These are phyloP conservation scores for Riparia riparia DNA, from an alignment of 2,113 vertebrate species.

Conservation along the genomic window DNA sequence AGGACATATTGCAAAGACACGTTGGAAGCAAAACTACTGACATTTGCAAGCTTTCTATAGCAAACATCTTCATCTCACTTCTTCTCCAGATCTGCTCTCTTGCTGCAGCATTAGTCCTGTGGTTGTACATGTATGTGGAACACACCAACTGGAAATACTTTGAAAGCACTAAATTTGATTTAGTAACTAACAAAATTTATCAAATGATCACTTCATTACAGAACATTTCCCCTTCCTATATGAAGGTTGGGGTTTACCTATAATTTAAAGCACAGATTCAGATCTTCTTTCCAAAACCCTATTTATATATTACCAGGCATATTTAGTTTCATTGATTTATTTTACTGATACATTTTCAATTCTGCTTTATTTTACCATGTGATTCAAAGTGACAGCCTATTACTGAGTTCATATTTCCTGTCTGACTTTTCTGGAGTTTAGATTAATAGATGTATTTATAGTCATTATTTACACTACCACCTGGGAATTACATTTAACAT, in stretches of 20 bases:
- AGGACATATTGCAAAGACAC: background rate
- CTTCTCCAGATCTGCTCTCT: conserved; percentile 20
- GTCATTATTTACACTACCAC: background rate
- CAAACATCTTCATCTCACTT: conserved; percentile 21
- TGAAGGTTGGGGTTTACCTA: background rate
- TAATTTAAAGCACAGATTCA: conserved; percentile 42
- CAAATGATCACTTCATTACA: conserved; percentile 53
- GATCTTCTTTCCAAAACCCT: background rate
- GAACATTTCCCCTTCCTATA: background rate
- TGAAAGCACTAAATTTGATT: conserved; percentile 40
- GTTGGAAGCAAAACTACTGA: conserved; percentile 43
- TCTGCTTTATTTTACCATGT: background rate
- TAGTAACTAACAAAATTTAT: conserved; percentile 48
- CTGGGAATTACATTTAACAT: background rate
- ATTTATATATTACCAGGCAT: background rate
- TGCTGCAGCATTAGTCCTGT: background rate
- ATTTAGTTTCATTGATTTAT: background rate
- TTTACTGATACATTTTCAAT: background rate
- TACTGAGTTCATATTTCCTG: background rate
- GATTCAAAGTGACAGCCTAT: background rate
- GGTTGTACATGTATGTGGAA: conserved; percentile 1
- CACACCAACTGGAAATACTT: background rate
- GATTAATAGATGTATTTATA: background rate
- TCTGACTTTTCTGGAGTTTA: background rate
- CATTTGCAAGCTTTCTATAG: conserved; percentile 5